These are phyloP conservation scores for Myiopsitta monachus DNA, from an alignment of 2,113 vertebrate species.

Conservation along the genomic window DNA sequence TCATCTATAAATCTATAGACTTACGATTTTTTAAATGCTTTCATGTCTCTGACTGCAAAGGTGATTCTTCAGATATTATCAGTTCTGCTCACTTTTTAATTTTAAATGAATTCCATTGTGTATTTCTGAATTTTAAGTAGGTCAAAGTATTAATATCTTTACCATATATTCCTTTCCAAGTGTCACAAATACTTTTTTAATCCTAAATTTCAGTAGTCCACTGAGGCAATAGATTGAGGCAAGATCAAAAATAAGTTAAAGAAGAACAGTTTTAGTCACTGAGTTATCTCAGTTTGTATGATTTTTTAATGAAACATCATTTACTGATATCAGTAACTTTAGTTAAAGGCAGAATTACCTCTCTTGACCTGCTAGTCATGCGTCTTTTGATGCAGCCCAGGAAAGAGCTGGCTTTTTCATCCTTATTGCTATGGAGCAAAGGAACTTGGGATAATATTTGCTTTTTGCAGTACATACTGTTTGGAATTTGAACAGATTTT, in stretches of 20 bases:
- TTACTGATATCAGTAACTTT: not conserved
- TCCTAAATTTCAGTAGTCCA: not conserved
- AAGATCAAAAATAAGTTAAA: not conserved
- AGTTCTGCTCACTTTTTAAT: not conserved
- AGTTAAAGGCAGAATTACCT: not conserved
- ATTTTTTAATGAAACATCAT: not conserved
- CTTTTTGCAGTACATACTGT: not conserved
- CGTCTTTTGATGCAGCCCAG: not conserved
- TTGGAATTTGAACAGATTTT: not conserved
- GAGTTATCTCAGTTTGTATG: not conserved
- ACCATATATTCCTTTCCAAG: not conserved
- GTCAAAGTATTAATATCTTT: not conserved
- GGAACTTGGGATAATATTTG: not conserved
- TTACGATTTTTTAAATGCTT: not conserved
- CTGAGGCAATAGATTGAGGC: not conserved
- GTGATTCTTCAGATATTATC: not conserved
- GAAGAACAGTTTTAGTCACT: not conserved
- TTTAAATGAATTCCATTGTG: not conserved
- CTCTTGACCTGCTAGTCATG: not conserved
- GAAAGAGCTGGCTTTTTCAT: not conserved
- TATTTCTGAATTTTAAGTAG: not conserved
- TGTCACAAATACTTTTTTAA: not conserved
- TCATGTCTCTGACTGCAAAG: not conserved
- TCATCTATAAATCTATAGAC: not conserved
- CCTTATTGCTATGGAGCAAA: not conserved